Evolutionary conservation across 2,888 invertebrate species (phyloP).

Genomic region (Lasioglossum calceatum): DNA sequence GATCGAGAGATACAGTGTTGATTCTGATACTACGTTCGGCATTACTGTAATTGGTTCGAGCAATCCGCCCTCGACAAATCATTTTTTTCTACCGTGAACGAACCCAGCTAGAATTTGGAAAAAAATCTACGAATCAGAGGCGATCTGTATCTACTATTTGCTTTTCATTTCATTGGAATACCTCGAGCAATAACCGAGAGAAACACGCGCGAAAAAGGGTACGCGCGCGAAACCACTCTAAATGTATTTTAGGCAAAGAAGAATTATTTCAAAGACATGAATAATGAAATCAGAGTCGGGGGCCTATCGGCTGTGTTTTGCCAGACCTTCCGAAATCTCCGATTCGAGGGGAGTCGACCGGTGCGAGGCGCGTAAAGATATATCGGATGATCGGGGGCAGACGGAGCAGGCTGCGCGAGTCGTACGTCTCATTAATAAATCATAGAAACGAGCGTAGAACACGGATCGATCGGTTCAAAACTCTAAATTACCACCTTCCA

Average conservation of each 20-base stretch:
- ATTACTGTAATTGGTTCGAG: not conserved
- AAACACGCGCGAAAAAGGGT: not conserved
- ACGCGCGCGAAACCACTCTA: too few relatives aligned
- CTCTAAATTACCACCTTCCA: constrained; percentile 50
- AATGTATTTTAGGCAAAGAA: not conserved
- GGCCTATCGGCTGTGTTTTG: not conserved
- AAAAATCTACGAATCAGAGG: not conserved
- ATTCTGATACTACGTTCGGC: not conserved
- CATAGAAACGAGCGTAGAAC: constrained; percentile 39
- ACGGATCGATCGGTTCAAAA: constrained; percentile 19
- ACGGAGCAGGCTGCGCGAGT: constrained; percentile 6
- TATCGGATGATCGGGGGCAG: not conserved
- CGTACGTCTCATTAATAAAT: constrained; percentile 46
- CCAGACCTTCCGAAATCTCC: not conserved
- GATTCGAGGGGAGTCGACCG: not conserved
- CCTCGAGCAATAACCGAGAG: not conserved
- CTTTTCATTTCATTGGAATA: not conserved
- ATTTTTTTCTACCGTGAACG: not conserved
- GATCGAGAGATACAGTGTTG: not conserved
- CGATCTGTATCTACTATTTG: not conserved
- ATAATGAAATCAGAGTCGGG: not conserved
- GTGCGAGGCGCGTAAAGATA: not conserved
- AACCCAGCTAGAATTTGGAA: too few relatives aligned
- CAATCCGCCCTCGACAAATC: not conserved
- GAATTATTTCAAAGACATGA: not conserved